These are phyloP conservation scores for Actinemys pallida DNA, from an alignment of 2,113 vertebrate genomes.

Conservation along the genomic window DNA sequence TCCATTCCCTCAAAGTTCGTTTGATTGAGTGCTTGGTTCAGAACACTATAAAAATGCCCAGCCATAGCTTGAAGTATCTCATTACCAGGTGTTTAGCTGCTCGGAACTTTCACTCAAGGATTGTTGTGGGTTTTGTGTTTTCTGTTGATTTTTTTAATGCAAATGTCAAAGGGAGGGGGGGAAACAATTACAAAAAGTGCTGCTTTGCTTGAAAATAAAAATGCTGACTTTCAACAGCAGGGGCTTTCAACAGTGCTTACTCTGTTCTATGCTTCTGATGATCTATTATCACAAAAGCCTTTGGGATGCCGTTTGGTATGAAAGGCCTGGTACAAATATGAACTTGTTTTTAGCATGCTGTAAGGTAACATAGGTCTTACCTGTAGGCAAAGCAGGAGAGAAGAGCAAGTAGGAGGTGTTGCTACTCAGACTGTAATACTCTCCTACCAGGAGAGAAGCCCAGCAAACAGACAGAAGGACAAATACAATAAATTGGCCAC, in stretches of 20 bases:
- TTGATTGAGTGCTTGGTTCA: conserved; percentile 55
- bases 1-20: neutral
- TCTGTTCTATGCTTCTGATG: neutral
- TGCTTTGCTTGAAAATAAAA: conserved; percentile 59
- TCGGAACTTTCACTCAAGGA: conserved; percentile 46
- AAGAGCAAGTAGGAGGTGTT: neutral
- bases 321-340: rapidly evolving
- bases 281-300: neutral
- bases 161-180: conserved; percentile 45
- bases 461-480: neutral
- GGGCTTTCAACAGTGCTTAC: neutral
- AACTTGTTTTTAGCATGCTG: neutral
- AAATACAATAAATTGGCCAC: neutral
- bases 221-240: conserved; percentile 44
- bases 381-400: neutral
- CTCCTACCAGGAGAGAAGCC: neutral
- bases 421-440: neutral
- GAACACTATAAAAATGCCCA: conserved; percentile 58
- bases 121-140: neutral
- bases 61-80: conserved; percentile 52
- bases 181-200: conserved; percentile 34
- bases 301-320: neutral
- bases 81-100: conserved; percentile 54
- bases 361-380: neutral
- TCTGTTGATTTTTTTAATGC: conserved; percentile 47